A percentile compares a stretch with the other conserved stretches of the same genome.
Conservation (phyloP, 2,113 vertebrate genomes). For the Ondatra zibethicus region DNA sequence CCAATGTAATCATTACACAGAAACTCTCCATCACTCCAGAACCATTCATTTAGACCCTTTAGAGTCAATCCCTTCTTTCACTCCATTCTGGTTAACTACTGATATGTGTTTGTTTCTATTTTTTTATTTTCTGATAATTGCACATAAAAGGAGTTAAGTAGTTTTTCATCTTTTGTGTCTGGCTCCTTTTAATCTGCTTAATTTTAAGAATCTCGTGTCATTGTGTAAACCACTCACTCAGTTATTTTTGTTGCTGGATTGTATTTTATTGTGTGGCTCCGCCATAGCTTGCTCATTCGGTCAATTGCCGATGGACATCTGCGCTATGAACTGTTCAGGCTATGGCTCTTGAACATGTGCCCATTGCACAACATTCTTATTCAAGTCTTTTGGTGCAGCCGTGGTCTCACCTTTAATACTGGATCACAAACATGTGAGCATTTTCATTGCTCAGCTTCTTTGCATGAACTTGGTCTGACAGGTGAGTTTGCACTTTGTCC, state of each 20-base stretch:
- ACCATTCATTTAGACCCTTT: neutral
- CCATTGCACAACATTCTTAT: neutral
- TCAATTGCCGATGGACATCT: neutral
- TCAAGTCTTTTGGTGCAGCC: neutral
- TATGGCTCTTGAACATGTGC: neutral
- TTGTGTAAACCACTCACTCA: neutral
- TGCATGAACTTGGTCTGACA: neutral
- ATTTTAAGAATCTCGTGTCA: constrained; percentile 3
- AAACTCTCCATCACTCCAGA: neutral
- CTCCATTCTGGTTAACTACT: neutral
- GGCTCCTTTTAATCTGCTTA: neutral
- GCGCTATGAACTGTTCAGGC: neutral
- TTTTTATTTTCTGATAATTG: neutral
- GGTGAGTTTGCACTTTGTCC: neutral
- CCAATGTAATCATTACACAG: neutral
- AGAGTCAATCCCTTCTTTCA: too few species aligned
- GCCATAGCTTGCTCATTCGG: neutral
- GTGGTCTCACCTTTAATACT: neutral
- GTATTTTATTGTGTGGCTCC: neutral
- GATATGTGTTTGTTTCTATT: neutral
- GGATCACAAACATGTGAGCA: neutral
- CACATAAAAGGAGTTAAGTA: neutral
- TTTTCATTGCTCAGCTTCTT: neutral
- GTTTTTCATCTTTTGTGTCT: neutral
- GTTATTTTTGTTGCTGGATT: neutral